Percentiles rank a stretch among this genome's conserved stretches.
phyloP scores from a whole-genome alignment of 2,888 invertebrate species.

The Embidobia sp. region DNA sequence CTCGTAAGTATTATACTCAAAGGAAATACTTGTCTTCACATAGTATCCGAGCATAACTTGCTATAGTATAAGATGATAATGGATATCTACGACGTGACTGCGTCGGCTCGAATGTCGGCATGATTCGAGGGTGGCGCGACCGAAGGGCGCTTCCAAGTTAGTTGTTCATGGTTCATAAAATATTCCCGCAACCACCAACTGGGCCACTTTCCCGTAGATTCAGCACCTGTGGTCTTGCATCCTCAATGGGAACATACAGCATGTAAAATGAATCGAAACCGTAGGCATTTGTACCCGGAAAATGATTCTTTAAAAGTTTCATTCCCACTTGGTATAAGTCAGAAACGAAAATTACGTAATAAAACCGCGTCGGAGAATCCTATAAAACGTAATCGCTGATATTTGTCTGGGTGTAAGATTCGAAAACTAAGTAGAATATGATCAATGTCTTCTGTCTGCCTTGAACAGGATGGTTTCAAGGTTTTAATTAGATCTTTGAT shows the following conservation, averaged over 20 bases:
- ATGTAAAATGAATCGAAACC: constrained; percentile 52
- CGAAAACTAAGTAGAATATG: no score
- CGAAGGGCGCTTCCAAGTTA: constrained; percentile 53
- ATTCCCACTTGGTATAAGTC: constrained; percentile 16
- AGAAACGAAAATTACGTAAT: constrained; percentile 10
- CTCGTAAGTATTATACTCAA: constrained; percentile 37
- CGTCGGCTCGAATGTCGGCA: constrained; percentile 35
- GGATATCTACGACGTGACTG: constrained; percentile 64
- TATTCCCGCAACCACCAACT: constrained; percentile 73
- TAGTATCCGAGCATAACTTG: constrained; percentile 35
- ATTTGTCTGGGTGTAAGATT: no score
- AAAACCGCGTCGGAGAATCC: constrained; percentile 9
- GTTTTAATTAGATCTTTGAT: no score
- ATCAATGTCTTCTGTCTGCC: no score
- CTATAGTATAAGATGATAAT: constrained; percentile 55
- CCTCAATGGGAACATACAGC: constrained; percentile 33
- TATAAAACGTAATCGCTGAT: no score
- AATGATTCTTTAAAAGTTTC: constrained; percentile 44
- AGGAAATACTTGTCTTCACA: constrained; percentile 50
- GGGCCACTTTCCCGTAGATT: constrained; percentile 68
- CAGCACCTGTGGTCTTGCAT: constrained; percentile 73
- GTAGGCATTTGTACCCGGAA: constrained; percentile 18
- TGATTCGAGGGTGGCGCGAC: constrained; percentile 51
- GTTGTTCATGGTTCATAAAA: constrained; percentile 74
- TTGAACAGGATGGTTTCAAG: no score